A percentile compares a stretch with the other conserved stretches of the same genome.
Evolutionary conservation across 2,888 invertebrate genomes (phyloP).

Genomic region (Machimus rusticus): DNA sequence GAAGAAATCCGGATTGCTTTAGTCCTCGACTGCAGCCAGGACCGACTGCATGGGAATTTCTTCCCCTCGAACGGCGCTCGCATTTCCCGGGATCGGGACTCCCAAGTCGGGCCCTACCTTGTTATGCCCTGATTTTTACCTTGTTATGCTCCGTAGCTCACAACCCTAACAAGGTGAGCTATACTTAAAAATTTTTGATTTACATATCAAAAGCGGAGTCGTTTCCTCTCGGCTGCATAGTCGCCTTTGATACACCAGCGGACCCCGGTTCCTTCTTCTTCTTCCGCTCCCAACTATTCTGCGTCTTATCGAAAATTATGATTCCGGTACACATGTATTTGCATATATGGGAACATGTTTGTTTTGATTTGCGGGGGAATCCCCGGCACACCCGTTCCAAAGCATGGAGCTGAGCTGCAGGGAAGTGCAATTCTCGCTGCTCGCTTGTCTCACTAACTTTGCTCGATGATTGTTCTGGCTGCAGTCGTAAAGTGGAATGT

Average conservation of each 20-base stretch:
- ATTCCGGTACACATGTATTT: neutral
- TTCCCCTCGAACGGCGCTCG: neutral
- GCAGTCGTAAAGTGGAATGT: neutral
- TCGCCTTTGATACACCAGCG: neutral
- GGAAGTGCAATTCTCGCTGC: neutral
- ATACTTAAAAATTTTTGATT: neutral
- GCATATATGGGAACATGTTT: neutral
- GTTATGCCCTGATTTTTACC: constrained; percentile 16
- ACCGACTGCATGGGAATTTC: constrained; percentile 12
- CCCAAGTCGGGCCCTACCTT: neutral
- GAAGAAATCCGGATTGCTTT: neutral
- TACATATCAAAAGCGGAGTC: neutral
- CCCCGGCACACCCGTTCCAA: neutral
- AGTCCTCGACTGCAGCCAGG: neutral
- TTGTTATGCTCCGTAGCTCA: constrained; percentile 6
- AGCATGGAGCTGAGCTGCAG: neutral
- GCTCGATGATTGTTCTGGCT: neutral
- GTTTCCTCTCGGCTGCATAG: neutral
- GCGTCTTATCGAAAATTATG: neutral
- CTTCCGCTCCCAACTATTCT: neutral
- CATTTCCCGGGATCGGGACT: neutral
- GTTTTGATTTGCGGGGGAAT: neutral
- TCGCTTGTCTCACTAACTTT: neutral
- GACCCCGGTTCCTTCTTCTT: neutral
- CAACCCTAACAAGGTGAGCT: constrained; percentile 9